Percentiles rank a stretch among this genome's conserved stretches.
Conservation (phyloP, 1,140 invertebrate genomes). For the Drosophila jambulina region DNA sequence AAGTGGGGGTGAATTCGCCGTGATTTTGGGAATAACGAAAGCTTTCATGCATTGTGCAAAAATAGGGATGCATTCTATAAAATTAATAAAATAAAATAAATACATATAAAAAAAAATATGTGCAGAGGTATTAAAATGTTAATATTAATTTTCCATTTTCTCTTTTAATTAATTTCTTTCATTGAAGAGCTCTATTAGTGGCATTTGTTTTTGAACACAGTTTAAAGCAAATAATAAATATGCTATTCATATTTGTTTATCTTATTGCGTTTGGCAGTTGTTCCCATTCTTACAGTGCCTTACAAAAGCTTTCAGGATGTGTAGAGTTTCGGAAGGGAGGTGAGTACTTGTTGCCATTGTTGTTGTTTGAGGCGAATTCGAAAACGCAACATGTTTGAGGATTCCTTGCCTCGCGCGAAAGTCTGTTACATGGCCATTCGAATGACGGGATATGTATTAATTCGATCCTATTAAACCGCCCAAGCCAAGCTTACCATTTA, state of each 20-base stretch:
- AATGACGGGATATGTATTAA: neutral
- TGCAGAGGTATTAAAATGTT: neutral
- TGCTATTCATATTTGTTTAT: neutral
- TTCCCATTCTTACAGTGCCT: conserved; percentile 27
- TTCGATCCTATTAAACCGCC: neutral
- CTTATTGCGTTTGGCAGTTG: too few relatives aligned
- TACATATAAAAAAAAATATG: neutral
- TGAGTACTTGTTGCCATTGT: conserved; percentile 74
- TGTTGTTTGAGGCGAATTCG: conserved; percentile 67
- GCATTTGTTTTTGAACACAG: neutral
- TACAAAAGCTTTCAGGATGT: conserved; percentile 46
- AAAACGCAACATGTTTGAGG: conserved; percentile 67
- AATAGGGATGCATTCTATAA: neutral
- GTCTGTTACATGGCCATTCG: conserved; percentile 7
- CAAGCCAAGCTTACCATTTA: neutral
- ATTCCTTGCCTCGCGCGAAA: neutral
- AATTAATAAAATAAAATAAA: too few relatives aligned
- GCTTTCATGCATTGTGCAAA: conserved; percentile 58
- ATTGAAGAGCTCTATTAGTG: too few relatives aligned
- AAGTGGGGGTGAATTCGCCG: conserved; percentile 31
- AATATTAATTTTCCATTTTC: neutral
- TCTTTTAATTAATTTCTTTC: neutral
- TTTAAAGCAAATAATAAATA: neutral
- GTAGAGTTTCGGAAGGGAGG: conserved; percentile 37
- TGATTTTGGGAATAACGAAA: conserved; percentile 6